Base-by-base conservation (phyloP, 2,888 invertebrate species). In the Drosophila histrio region DNA sequence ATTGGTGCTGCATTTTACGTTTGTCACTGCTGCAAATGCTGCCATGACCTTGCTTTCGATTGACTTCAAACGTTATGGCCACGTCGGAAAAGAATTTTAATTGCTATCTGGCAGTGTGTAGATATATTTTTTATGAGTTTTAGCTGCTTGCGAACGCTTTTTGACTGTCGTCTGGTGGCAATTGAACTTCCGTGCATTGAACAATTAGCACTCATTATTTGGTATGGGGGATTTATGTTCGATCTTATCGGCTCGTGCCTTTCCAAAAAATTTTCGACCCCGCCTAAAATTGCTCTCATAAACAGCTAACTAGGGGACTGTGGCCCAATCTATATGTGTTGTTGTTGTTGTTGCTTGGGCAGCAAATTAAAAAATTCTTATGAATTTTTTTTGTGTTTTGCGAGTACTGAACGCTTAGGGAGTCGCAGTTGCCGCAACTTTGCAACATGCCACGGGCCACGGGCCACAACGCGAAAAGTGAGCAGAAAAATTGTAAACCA, bases 301-400 rank as follows among this genome's bases (percentile, higher is more conserved):
- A 68, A 62, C 50, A 50, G 63, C 62, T 46, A 74, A 64, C 62
- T 56, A 50, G 77, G 30, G 57, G 57, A 43, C 34, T 22, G 32
- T 15, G 21, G 11, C 1, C 8, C 17, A 30, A 15, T 34, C 15
- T 52, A n/a, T 44, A 22, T 52, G 19, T 34, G 8, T 15, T 24
- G 9, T 28, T 5, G 24, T 32, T 34, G 46, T n/a, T 47, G 32
- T 41, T 34, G 65, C 53, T 34, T 72, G 60, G 77, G 67, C 67
- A 65, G 81, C 76, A 82, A 85, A 82, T 82, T 82, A 82, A 85
- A 82, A 82, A 82, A 82, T 82, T 82, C 88, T 87, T 82, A 85
- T 66, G 75, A 50, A 62, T 72, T 63, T 54, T 43, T 41, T 70
- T 53, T 58, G 53, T 46, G 60, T 54, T 43, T 41, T 70, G 58